Conservation (phyloP, 1,140 invertebrate genomes). For the Philaenus spumarius region DNA sequence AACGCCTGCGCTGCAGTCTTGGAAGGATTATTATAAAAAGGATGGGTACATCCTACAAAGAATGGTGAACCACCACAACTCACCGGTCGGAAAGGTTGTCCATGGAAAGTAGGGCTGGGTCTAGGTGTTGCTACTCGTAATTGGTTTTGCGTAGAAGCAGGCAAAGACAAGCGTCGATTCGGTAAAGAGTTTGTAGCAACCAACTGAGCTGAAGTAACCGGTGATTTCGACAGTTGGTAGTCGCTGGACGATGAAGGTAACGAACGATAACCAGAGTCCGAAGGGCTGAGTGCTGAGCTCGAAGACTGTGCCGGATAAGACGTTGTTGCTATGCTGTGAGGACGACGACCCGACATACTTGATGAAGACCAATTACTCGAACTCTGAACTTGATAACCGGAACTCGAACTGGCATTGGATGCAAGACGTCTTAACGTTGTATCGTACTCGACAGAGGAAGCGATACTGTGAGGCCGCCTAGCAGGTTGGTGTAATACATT, state of each 20-base stretch:
- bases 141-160: slow-evolving; percentile 35
- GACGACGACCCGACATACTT: slow-evolving; percentile 40
- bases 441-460: slow-evolving; percentile 37
- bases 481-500: slow-evolving; percentile 28
- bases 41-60: slow-evolving; percentile 42
- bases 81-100: slow-evolving; percentile 46
- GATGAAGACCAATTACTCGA: slow-evolving; percentile 33
- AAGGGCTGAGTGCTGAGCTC: slow-evolving; percentile 38
- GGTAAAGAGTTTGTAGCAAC: slow-evolving; percentile 29
- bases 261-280: slow-evolving; percentile 47
- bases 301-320: slow-evolving; percentile 9
- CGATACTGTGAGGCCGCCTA: slow-evolving; percentile 42
- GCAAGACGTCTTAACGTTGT: slow-evolving; percentile 30
- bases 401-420: too few species aligned
- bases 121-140: slow-evolving; percentile 37
- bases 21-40: slow-evolving; percentile 30
- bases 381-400: slow-evolving; percentile 10
- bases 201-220: slow-evolving; percentile 45
- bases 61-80: slow-evolving; percentile 42
- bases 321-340: slow-evolving; percentile 42
- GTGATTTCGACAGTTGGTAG: slow-evolving; percentile 50
- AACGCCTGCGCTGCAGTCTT: slow-evolving; percentile 51
- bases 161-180: slow-evolving; percentile 38
- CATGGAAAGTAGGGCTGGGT: slow-evolving; percentile 55
- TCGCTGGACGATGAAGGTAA: slow-evolving; percentile 51